Evolutionary conservation across 2,888 invertebrate species (phyloP), one percentile per base, ranked within the genome.

Genomic region (Clepsis dumicolana): DNA sequence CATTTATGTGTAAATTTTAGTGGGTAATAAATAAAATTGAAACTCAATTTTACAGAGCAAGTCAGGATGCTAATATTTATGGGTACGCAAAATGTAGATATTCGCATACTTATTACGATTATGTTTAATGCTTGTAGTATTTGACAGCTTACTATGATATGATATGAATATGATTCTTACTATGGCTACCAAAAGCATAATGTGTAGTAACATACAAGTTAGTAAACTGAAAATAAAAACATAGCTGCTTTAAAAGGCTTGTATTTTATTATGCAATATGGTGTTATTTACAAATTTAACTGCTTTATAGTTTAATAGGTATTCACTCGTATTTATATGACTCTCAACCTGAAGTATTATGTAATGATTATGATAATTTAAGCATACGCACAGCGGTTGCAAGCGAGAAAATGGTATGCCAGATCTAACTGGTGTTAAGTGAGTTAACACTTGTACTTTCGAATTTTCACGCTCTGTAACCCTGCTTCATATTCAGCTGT

Each of bases 1-100:
- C 60, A 27, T 18, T 64, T 41, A 18, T 48, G 48, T 48, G 48
- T 21, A 7, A 12, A 48, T 48, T 21, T 48, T 48, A 1, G 18
- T 48, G 18, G 52, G 48, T 70, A 61, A n/a, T 41, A 16, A 41
- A n/a, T n/a, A n/a, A n/a, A n/a, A 63, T 63, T 61, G 21, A 81
- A 81, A 75, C 75, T 80, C 73, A 75, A 83, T 88, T 86, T 92
- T 91, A 74, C 93, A 93, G 93, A 93, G 87, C 91, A 87, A 93
- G 93, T 91, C 91, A 90, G 87, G 93, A 93, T 80, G 89, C 90
- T 86, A 91, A 91, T 87, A 87, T 91, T 78, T 87, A 83, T 88
- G 86, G 91, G 91, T 92, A 92, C 82, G 92, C 80, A 79, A 80
- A 77, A 76, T 71, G 77, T 73, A 66, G 35, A 61, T 62, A 76